Percentiles rank a stretch among this genome's conserved stretches.
phyloP scores from a whole-genome alignment of 2,113 vertebrate genomes.

The Prionailurus bengalensis region DNA sequence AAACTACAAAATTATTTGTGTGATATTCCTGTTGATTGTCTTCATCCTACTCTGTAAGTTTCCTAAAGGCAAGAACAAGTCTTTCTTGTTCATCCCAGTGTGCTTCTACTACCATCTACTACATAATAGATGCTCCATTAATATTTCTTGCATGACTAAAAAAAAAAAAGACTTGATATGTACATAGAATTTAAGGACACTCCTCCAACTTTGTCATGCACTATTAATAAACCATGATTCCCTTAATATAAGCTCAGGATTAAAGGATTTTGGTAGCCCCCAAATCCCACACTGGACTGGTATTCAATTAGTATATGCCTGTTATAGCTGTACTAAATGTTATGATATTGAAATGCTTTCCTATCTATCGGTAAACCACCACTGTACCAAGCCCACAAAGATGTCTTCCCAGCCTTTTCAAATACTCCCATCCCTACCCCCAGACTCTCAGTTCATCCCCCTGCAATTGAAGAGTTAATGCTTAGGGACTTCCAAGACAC shows the following conservation, averaged over 20 bases:
- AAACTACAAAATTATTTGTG: background rate
- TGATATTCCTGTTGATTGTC: background rate
- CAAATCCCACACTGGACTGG: background rate
- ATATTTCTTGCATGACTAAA: background rate
- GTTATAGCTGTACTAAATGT: background rate
- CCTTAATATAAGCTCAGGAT: background rate
- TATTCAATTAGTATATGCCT: background rate
- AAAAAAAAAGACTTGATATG: background rate
- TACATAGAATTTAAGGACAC: background rate
- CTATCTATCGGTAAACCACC: background rate
- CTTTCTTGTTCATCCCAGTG: background rate
- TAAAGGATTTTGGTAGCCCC: background rate
- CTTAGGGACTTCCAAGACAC: background rate
- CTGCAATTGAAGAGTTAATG: background rate
- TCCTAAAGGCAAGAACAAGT: slow-evolving; percentile 19
- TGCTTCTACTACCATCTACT: background rate
- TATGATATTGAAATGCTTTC: background rate
- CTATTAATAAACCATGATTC: background rate
- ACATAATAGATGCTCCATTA: background rate
- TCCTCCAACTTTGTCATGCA: background rate
- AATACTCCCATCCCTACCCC: background rate
- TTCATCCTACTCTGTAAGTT: background rate
- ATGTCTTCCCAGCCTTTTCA: background rate
- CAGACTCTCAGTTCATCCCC: background rate
- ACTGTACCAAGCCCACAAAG: background rate